Percentiles rank a stretch among this genome's conserved stretches.
phyloP scores from a whole-genome alignment of 1,140 invertebrate species.

The Ganaspis sp. region DNA sequence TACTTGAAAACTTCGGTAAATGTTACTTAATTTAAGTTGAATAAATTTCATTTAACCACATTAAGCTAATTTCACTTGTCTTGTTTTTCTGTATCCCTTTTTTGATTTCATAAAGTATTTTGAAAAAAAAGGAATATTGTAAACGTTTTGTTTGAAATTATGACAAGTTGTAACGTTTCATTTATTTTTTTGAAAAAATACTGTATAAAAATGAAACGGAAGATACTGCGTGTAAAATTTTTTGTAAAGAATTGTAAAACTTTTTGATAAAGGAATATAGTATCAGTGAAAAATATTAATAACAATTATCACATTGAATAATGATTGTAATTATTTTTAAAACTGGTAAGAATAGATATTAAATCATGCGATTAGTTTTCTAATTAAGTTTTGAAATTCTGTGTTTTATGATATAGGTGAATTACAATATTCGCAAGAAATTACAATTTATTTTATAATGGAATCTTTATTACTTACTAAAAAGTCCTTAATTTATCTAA shows the following conservation, averaged over 20 bases:
- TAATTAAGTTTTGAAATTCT: background rate
- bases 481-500: too few species aligned
- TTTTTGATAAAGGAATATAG: background rate
- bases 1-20: too few species aligned
- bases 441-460: background rate
- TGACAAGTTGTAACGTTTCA: too few species aligned
- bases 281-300: background rate
- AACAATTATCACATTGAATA: background rate
- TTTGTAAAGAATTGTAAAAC: background rate
- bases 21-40: too few species aligned
- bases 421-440: constrained; percentile 1
- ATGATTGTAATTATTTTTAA: background rate
- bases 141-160: too few species aligned
- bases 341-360: background rate
- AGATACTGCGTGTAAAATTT: too few species aligned
- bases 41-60: too few species aligned
- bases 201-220: too few species aligned
- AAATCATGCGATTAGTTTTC: background rate
- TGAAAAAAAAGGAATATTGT: too few species aligned
- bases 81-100: too few species aligned
- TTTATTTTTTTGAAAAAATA: too few species aligned
- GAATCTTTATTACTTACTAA: background rate
- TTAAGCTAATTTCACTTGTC: too few species aligned
- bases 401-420: background rate
- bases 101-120: background rate